These are phyloP conservation scores for Mya arenaria DNA, from an alignment of 1,140 invertebrate species.

Conservation along the genomic window DNA sequence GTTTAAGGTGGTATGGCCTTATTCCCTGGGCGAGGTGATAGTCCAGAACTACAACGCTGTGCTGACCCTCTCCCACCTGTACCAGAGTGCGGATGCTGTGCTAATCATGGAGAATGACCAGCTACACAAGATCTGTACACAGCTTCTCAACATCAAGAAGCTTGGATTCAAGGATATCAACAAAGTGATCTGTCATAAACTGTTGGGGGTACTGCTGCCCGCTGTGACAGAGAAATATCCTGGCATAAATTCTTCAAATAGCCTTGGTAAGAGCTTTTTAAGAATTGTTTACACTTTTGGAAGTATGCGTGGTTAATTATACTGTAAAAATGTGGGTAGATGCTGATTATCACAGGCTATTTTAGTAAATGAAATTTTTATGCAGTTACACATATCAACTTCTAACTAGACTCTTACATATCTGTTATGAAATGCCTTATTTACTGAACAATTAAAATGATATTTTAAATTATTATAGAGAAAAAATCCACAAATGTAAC, in stretches of 20 bases:
- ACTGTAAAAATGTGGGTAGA: too few species aligned
- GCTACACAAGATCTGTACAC: slow-evolving; percentile 79
- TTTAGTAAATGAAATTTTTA: too few species aligned
- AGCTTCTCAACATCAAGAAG: slow-evolving; percentile 77
- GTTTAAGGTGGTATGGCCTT: slow-evolving; percentile 82
- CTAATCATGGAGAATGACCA: slow-evolving; percentile 81
- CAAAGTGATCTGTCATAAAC: slow-evolving; percentile 77
- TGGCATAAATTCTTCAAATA: slow-evolving; percentile 54
- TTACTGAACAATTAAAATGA: too few species aligned
- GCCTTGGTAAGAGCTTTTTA: slow-evolving; percentile 62
- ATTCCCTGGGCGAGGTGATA: slow-evolving; percentile 81
- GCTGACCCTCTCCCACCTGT: slow-evolving; percentile 80
- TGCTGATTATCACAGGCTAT: too few species aligned
- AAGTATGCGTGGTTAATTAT: too few species aligned
- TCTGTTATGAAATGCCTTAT: too few species aligned
- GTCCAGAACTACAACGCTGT: slow-evolving; percentile 82
- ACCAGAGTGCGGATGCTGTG: slow-evolving; percentile 79
- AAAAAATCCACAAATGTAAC: too few species aligned
- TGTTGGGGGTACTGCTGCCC: slow-evolving; percentile 78
- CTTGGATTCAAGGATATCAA: slow-evolving; percentile 81
- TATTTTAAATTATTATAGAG: too few species aligned
- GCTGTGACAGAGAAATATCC: slow-evolving; percentile 52
- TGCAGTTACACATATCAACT: too few species aligned
- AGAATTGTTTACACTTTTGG: too few species aligned
- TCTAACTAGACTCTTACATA: too few species aligned